Base-by-base conservation (phyloP, 2,113 vertebrate genomes). In the Vireo altiloquus region DNA sequence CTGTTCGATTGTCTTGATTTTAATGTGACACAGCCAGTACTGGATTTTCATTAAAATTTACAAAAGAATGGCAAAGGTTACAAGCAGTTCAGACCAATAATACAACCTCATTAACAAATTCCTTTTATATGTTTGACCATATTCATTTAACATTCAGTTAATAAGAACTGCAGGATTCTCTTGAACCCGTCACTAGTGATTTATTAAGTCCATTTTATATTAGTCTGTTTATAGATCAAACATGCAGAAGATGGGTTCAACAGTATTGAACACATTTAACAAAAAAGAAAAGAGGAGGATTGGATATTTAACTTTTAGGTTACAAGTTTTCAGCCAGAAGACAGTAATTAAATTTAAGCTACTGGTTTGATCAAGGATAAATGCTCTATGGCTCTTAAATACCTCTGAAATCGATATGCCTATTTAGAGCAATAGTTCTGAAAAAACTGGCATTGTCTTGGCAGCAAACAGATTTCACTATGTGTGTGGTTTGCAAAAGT, bases 141-240 rank as follows among this genome's bases (percentile, higher is more conserved):
- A 92, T 89, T 96, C 21, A 88, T 82, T 97, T 95, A 96, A 44
- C 64, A 94, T 96, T 91, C 78, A 82, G 75, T 95, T 94, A 90
- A 97, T 92, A 97, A 94, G 82, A 97, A 88, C 86, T 90, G 53
- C 75, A 87, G 70, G 56, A n/a, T 85, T 94, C 64, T 96, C 87
- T 96, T 96, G 91, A 97, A 97, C 72, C 93, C 97, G 97, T 95
- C 97, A 96, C 74, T 81, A 85, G 77, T 97, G 96, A 98, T 98
- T 97, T 98, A 98, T 98, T 96, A 96, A 94, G 81, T 96, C 96
- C 74, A 96, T 98, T 98, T 97, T 97, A 90, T 97, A 98, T 97
- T 98, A 94, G 97, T 97, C 96, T 98, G 94, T 98, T 97, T 98
- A 97, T 97, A 97, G 96, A 98, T 97, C 92, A 98, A 97, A 96